phyloP scores from a whole-genome alignment of 2,797 vertebrate species.

The Selene dorsalis region DNA sequence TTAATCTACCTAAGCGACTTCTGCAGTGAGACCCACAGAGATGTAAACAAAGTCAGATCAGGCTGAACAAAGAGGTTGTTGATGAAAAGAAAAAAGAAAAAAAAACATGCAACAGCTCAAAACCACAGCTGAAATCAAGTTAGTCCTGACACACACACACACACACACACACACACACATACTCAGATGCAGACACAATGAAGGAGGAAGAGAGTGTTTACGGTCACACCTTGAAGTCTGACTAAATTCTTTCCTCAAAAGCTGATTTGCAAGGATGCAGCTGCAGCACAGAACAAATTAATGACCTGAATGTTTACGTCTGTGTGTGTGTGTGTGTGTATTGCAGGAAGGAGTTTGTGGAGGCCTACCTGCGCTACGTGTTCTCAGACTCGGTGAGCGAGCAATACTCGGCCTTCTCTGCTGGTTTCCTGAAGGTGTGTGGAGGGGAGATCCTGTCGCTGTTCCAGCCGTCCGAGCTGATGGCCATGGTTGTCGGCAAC shows the following conservation, averaged over 20 bases:
- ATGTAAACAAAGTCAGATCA: slow-evolving; percentile 19
- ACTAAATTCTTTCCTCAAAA: slow-evolving; percentile 40
- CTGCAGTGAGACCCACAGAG: slow-evolving; percentile 18
- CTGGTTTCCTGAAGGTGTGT: slow-evolving; percentile 96
- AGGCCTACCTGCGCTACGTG: slow-evolving; percentile 93
- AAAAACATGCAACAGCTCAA: not conserved
- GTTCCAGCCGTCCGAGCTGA: slow-evolving; percentile 96
- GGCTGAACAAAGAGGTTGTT: not conserved
- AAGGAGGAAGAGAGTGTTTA: slow-evolving; percentile 45
- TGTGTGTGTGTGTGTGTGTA: slow-evolving; percentile 9
- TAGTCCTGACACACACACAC: not conserved
- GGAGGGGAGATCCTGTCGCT: slow-evolving; percentile 94
- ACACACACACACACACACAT: not conserved
- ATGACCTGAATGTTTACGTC: slow-evolving; percentile 27
- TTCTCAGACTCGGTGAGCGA: slow-evolving; percentile 91
- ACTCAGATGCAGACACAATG: slow-evolving; percentile 5
- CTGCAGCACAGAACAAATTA: slow-evolving; percentile 11
- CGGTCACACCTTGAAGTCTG: slow-evolving; percentile 16
- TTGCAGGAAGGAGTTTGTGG: slow-evolving; percentile 94
- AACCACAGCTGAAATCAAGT: not conserved
- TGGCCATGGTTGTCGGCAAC: slow-evolving; percentile 99
- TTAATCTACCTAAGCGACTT: slow-evolving; percentile 36
- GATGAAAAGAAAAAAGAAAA: slow-evolving; percentile 11
- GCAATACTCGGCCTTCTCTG: slow-evolving; percentile 93
- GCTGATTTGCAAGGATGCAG: slow-evolving; percentile 37